Evolutionary conservation across 2,113 vertebrate species (phyloP).

Genomic region (Zosterops japonicus): DNA sequence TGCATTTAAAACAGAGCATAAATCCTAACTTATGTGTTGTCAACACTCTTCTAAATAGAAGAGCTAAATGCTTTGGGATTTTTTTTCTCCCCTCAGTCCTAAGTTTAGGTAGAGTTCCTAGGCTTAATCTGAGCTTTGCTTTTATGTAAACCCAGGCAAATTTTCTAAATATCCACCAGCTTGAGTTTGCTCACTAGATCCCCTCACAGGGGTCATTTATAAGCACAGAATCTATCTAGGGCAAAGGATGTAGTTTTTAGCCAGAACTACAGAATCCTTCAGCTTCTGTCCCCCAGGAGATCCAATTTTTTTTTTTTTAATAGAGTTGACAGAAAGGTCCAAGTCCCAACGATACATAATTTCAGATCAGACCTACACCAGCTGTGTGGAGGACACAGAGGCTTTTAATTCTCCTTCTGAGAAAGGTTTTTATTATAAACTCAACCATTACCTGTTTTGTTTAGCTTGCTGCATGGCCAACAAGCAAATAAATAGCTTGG

Average conservation of each 20-base stretch:
- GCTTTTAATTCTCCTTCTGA: neutral
- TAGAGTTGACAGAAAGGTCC: neutral
- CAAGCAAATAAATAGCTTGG: neutral
- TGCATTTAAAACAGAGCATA: neutral
- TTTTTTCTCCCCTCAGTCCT: neutral
- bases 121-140: neutral
- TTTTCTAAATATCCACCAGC: neutral
- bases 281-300: neutral
- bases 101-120: neutral
- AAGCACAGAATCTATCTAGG: neutral
- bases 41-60: neutral
- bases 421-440: neutral
- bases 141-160: neutral
- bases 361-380: neutral
- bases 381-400: neutral
- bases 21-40: neutral
- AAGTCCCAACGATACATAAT: neutral
- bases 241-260: neutral
- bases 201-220: neutral
- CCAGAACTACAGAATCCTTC: neutral
- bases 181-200: neutral
- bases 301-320: neutral
- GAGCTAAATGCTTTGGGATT: fast-evolving
- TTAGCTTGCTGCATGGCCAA: slow-evolving; percentile 23
- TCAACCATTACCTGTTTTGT: slow-evolving; percentile 11